These are phyloP conservation scores for Phrynosoma platyrhinos DNA, from an alignment of 2,113 vertebrate genomes.

Conservation along the genomic window DNA sequence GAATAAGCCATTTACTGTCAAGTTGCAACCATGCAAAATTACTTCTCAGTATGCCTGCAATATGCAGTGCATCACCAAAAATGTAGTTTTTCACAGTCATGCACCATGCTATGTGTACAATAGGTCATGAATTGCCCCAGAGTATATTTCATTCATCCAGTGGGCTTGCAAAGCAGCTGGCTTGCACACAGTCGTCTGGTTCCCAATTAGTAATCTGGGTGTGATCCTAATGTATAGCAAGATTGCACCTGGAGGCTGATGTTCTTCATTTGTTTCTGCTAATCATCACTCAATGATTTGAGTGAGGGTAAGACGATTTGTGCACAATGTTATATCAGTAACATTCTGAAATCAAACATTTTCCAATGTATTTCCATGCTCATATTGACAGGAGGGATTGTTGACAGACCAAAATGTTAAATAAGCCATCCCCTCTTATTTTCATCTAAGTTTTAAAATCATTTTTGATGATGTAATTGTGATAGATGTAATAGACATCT, in stretches of 20 bases:
- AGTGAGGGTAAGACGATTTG: slow-evolving; percentile 5
- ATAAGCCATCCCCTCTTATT: slow-evolving; percentile 11
- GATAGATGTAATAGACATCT: background rate
- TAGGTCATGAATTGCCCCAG: slow-evolving; percentile 10
- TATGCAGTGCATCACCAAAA: slow-evolving; percentile 14
- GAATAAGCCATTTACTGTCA: too few relatives aligned
- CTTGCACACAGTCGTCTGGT: background rate
- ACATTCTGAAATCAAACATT: background rate
- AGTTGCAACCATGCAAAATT: too few relatives aligned
- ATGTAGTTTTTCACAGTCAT: background rate
- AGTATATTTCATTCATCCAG: slow-evolving; percentile 13
- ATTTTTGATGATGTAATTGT: background rate
- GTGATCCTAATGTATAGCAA: slow-evolving; percentile 8
- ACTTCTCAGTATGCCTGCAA: background rate
- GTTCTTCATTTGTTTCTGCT: slow-evolving; percentile 38
- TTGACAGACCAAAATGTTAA: background rate
- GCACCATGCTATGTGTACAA: background rate
- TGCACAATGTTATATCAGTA: background rate
- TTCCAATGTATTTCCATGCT: background rate
- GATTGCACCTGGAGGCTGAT: slow-evolving; percentile 20
- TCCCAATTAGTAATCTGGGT: slow-evolving; percentile 23
- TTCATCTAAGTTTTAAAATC: background rate
- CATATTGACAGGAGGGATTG: background rate
- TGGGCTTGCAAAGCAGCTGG: background rate
- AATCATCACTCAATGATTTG: slow-evolving; percentile 26